These are phyloP conservation scores for Tokudaia tokunoshimensis DNA, from an alignment of 2,797 vertebrate genomes.

Conservation along the genomic window DNA sequence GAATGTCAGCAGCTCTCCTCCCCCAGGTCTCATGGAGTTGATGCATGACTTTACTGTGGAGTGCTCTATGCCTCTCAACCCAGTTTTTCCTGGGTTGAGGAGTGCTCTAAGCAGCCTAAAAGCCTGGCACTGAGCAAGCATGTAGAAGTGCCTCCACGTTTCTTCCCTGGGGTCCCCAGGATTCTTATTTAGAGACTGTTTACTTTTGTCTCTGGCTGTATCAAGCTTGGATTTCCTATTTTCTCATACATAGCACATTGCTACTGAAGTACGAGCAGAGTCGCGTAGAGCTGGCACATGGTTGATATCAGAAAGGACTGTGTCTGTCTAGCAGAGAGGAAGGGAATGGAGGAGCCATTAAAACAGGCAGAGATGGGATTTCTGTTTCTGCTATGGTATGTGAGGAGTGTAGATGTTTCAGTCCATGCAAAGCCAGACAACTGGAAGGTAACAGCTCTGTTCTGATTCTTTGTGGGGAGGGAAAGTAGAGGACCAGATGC, in stretches of 20 bases:
- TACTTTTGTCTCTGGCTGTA: neutral
- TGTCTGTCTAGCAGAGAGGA: neutral
- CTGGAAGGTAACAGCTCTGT: neutral
- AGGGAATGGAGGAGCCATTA: neutral
- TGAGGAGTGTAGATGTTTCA: neutral
- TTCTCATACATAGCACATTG: neutral
- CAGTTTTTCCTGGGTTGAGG: neutral
- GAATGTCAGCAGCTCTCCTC: neutral
- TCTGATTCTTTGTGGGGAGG: neutral
- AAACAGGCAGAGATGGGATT: neutral
- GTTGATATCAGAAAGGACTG: neutral
- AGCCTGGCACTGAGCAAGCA: neutral
- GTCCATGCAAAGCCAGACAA: neutral
- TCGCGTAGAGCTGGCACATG: neutral
- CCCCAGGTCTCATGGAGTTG: neutral
- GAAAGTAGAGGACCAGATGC: neutral
- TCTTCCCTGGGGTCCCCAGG: accelerated
- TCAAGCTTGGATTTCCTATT: neutral
- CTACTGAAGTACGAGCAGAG: neutral
- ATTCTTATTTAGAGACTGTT: neutral
- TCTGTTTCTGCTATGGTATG: neutral
- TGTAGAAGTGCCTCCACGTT: neutral
- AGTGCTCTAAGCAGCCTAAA: neutral
- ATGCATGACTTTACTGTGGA: neutral
- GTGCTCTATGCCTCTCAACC: neutral